These are phyloP conservation scores for Mizuhopecten yessoensis DNA, from an alignment of 1,140 invertebrate species.

Conservation along the genomic window DNA sequence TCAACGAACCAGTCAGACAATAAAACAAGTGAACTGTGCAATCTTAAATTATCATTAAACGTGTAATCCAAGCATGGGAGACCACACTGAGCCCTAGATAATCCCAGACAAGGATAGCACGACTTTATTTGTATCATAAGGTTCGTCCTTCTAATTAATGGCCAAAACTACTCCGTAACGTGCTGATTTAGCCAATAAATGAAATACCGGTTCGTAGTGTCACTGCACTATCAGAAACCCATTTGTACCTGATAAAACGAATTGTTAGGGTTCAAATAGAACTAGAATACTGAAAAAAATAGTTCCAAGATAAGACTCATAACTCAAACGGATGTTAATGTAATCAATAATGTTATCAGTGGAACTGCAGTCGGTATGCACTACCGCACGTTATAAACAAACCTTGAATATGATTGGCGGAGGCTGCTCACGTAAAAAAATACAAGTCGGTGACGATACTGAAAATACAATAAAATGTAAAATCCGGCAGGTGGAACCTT, in stretches of 20 bases:
- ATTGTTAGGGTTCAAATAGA: neutral
- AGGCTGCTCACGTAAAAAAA: neutral
- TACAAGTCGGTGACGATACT: neutral
- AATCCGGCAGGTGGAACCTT: neutral
- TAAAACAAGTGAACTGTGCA: neutral
- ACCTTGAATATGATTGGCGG: neutral
- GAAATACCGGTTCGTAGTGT: too few relatives aligned
- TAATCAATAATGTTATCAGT: slow-evolving; percentile 16
- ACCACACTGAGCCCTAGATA: neutral
- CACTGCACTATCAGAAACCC: too few relatives aligned
- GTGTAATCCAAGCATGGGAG: neutral
- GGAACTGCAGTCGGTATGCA: neutral
- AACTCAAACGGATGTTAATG: neutral
- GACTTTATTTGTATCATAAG: neutral
- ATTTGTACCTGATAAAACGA: neutral
- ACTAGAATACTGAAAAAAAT: neutral
- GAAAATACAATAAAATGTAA: slow-evolving; percentile 29
- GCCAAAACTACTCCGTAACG: too few relatives aligned
- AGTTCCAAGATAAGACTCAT: neutral
- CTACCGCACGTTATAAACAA: neutral
- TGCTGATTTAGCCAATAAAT: too few relatives aligned
- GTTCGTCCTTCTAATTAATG: too few relatives aligned
- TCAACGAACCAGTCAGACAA: neutral
- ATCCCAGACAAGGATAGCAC: neutral
- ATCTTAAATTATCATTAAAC: neutral